Evolutionary conservation across 1,140 invertebrate species (phyloP).

Genomic region (Drosophila aff.): DNA sequence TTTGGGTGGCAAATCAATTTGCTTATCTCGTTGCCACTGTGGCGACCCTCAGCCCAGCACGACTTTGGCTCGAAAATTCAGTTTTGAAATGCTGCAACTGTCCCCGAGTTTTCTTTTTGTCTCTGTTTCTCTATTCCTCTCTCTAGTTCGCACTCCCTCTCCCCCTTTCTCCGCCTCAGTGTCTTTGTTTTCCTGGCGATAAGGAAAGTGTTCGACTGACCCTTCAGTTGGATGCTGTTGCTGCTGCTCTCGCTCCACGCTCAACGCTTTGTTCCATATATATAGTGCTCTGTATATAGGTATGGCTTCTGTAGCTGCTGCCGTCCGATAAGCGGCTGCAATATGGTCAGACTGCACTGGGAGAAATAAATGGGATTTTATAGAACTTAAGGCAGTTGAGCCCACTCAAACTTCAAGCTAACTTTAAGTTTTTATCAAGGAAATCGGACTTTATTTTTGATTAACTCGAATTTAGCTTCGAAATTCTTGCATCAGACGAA

Average conservation of each 20-base stretch:
- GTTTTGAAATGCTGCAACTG: not conserved
- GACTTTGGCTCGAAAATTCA: slow-evolving; percentile 1
- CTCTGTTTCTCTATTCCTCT: not conserved
- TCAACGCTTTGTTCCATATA: not conserved
- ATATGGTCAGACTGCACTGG: slow-evolving; percentile 41
- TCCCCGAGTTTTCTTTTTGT: not conserved
- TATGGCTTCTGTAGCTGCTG: slow-evolving; percentile 33
- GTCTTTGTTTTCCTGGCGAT: slow-evolving; percentile 46
- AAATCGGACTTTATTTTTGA: too few relatives aligned
- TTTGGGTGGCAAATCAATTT: slow-evolving; percentile 48
- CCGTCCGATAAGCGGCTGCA: slow-evolving; percentile 65
- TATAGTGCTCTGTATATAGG: not conserved
- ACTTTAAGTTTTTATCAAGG: too few relatives aligned
- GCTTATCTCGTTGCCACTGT: slow-evolving; percentile 29
- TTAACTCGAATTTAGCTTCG: too few relatives aligned
- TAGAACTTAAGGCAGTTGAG: not conserved
- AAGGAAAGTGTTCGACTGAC: slow-evolving; percentile 49
- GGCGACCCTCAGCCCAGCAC: not conserved
- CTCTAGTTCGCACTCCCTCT: not conserved
- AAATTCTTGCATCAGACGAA: too few relatives aligned
- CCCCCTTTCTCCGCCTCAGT: not conserved
- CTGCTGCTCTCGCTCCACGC: not conserved
- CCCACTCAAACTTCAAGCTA: too few relatives aligned
- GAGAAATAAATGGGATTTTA: not conserved
- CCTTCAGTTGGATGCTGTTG: slow-evolving; percentile 24